Evolutionary conservation across 2,888 invertebrate genomes (phyloP).

Genomic region (Caenorhabditis auriculariae): DNA sequence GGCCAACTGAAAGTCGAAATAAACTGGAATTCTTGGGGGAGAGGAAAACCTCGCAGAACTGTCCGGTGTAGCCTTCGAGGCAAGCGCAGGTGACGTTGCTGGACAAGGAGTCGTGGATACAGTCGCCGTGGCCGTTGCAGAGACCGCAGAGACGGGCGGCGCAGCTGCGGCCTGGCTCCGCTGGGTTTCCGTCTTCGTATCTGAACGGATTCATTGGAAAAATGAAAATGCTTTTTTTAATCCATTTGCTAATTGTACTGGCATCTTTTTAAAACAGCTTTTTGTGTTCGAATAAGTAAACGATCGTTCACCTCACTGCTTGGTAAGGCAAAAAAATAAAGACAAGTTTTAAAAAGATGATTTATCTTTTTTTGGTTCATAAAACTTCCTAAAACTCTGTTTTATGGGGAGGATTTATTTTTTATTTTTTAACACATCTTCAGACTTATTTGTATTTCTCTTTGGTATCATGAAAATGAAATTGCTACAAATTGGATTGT

Average conservation of each 20-base stretch:
- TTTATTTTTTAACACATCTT: no score
- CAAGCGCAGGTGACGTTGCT: conserved; percentile 57
- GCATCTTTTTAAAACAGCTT: not conserved
- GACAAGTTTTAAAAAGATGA: no score
- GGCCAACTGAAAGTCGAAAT: conserved; percentile 37
- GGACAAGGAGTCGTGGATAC: conserved; percentile 50
- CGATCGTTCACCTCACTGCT: no score
- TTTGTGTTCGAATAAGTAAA: not conserved
- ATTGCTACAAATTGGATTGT: not conserved
- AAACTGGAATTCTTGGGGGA: not conserved
- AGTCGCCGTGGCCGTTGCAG: conserved; percentile 62
- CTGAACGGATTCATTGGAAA: conserved; percentile 13
- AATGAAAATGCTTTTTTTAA: not conserved
- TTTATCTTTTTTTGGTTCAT: no score
- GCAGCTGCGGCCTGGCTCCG: conserved; percentile 56
- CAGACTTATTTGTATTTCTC: no score
- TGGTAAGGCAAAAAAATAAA: no score
- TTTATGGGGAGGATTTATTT: no score
- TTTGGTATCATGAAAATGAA: no score
- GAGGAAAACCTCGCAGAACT: conserved; percentile 53
- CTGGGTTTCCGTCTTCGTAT: conserved; percentile 55
- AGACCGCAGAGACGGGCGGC: conserved; percentile 50
- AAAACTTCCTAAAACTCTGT: no score
- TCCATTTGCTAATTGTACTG: not conserved
- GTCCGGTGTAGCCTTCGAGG: conserved; percentile 50